A percentile compares a stretch with the other conserved stretches of the same genome.
Evolutionary conservation across 1,140 invertebrate species (phyloP).

Genomic region (Hyles vespertilio): DNA sequence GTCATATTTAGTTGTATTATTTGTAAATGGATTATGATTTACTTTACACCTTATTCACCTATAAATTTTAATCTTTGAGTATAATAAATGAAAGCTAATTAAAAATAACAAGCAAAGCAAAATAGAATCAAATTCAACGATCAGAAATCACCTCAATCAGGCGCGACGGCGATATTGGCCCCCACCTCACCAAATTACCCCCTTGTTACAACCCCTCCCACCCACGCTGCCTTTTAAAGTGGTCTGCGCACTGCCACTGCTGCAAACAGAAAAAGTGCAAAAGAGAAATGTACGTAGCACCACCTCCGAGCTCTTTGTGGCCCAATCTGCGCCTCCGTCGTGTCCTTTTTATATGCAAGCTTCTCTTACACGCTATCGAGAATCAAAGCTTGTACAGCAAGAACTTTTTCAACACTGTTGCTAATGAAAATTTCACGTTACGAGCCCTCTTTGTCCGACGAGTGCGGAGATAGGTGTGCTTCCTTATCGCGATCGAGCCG

Average conservation of each 20-base stretch:
- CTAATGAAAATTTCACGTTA: slow-evolving; percentile 73
- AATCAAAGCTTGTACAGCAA: slow-evolving; percentile 64
- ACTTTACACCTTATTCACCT: no score
- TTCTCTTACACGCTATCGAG: slow-evolving; percentile 70
- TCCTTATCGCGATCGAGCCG: slow-evolving; percentile 60
- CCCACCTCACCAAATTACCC: slow-evolving; percentile 72
- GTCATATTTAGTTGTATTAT: no score
- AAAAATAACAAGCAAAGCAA: slow-evolving; percentile 41
- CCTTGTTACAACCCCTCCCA: slow-evolving; percentile 66
- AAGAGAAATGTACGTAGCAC: slow-evolving; percentile 59
- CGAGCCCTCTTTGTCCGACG: slow-evolving; percentile 56
- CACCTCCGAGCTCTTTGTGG: slow-evolving; percentile 73
- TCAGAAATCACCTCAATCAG: slow-evolving; percentile 71
- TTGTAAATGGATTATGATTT: no score
- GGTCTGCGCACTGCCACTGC: slow-evolving; percentile 70
- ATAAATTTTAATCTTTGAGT: no score
- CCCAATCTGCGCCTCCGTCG: slow-evolving; percentile 69
- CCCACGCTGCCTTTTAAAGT: slow-evolving; percentile 72
- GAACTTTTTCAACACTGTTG: slow-evolving; percentile 63
- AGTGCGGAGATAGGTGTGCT: slow-evolving; percentile 47
- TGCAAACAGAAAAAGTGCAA: slow-evolving; percentile 73
- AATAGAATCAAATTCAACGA: slow-evolving; percentile 61
- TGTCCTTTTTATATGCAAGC: slow-evolving; percentile 67
- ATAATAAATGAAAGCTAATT: slow-evolving; percentile 29
- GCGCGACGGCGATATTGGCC: slow-evolving; percentile 68